Evolutionary conservation across 2,888 invertebrate genomes (phyloP).

Genomic region (Fragum sueziense): DNA sequence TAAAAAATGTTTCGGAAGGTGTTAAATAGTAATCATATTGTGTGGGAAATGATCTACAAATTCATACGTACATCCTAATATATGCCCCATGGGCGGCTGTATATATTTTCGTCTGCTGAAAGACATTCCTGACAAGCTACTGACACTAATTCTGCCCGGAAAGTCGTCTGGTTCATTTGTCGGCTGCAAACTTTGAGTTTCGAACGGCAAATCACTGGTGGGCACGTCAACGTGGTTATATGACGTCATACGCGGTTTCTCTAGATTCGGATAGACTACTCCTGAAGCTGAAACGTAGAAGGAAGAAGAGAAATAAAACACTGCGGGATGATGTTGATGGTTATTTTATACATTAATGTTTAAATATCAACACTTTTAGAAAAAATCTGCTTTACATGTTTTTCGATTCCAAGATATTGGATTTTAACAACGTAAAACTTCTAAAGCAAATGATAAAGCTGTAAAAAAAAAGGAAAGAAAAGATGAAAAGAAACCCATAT

Average conservation of each 20-base stretch:
- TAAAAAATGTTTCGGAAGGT: too few relatives aligned
- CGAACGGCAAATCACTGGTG: slow-evolving; percentile 47
- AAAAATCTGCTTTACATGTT: too few relatives aligned
- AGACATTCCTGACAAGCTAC: slow-evolving; percentile 55
- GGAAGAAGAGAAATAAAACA: too few relatives aligned
- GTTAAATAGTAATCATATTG: background rate
- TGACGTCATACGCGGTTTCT: slow-evolving; percentile 51
- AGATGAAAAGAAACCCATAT: too few relatives aligned
- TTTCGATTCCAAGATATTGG: too few relatives aligned
- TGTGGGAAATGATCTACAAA: background rate
- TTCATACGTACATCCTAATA: slow-evolving; percentile 29
- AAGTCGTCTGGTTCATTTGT: background rate
- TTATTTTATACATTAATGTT: too few relatives aligned
- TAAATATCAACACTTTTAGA: too few relatives aligned
- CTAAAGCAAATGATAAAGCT: too few relatives aligned
- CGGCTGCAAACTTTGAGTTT: slow-evolving; percentile 13
- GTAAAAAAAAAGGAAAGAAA: too few relatives aligned
- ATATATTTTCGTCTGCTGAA: slow-evolving; percentile 65
- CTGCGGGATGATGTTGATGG: too few relatives aligned
- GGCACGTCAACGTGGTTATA: slow-evolving; percentile 32
- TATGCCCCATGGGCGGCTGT: slow-evolving; percentile 40
- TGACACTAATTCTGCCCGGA: slow-evolving; percentile 54
- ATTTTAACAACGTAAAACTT: too few relatives aligned
- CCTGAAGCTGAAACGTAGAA: slow-evolving; percentile 27
- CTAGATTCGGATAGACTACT: slow-evolving; percentile 49